A percentile compares a stretch with the other conserved stretches of the same genome.
Evolutionary conservation across 2,113 vertebrate genomes (phyloP).

Genomic region (Passer domesticus): DNA sequence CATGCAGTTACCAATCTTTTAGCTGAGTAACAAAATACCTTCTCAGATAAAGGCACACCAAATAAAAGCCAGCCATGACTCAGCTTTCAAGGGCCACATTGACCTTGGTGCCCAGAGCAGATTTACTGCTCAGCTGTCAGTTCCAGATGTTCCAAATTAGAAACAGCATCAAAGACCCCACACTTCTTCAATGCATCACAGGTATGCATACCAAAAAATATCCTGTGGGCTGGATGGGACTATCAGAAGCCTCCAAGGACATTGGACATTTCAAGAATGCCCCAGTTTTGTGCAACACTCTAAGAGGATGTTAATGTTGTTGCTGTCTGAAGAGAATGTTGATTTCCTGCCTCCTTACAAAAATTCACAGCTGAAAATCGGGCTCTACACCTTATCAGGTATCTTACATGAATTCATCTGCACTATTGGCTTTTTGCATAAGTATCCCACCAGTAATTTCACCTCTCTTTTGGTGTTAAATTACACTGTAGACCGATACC

Average conservation of each 20-base stretch:
- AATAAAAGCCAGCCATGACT: neutral
- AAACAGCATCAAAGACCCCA: neutral
- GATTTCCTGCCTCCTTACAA: neutral
- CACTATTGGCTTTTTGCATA: neutral
- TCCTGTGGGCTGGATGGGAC: neutral
- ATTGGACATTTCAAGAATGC: neutral
- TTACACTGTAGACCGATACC: neutral
- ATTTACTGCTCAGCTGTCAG: neutral
- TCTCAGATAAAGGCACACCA: neutral
- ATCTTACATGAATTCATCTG: neutral
- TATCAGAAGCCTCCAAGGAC: neutral
- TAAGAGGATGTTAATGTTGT: neutral
- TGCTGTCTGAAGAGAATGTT: neutral
- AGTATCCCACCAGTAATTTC: neutral
- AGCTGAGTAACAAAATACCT: neutral
- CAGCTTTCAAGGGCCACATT: neutral
- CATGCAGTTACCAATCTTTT: neutral
- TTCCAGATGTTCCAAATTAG: neutral
- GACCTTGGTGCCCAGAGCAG: neutral
- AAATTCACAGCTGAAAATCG: neutral
- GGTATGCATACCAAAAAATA: neutral
- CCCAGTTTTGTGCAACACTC: neutral
- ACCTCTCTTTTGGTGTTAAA: neutral
- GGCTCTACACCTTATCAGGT: neutral
- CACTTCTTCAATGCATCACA: neutral